These are phyloP conservation scores for Lapara coniferarum DNA, from an alignment of 2,888 invertebrate species.

Conservation along the genomic window DNA sequence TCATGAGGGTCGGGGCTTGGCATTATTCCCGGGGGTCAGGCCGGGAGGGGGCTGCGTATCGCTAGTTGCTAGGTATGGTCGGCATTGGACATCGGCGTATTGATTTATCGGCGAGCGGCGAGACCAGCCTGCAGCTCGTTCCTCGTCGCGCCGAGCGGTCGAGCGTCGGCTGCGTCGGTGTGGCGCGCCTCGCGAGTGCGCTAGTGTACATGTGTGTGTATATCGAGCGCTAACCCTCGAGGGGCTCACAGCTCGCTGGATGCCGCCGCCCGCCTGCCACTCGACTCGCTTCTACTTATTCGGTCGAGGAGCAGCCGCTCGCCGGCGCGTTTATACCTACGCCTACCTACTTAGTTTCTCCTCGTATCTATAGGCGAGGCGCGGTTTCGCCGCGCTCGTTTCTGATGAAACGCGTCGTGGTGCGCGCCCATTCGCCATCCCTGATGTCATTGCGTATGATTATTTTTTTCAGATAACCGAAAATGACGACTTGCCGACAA, in stretches of 20 bases:
- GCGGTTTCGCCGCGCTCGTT: constrained; percentile 71
- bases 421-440: constrained; percentile 69
- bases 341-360: constrained; percentile 82
- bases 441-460: constrained; percentile 74
- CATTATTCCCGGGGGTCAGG: constrained; percentile 78
- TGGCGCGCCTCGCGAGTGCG: constrained; percentile 55
- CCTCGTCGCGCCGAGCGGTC: constrained; percentile 60
- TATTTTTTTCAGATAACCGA: constrained; percentile 84
- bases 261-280: constrained; percentile 67
- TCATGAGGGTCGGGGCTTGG: constrained; percentile 76
- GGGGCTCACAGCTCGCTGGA: constrained; percentile 58
- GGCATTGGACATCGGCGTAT: constrained; percentile 75
- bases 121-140: constrained; percentile 80
- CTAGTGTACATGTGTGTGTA: constrained; percentile 71
- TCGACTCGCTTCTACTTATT: constrained; percentile 82
- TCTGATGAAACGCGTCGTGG: constrained; percentile 74
- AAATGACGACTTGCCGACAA: constrained; percentile 86
- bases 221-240: constrained; percentile 83
- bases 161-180: constrained; percentile 76
- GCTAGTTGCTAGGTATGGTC: constrained; percentile 64
- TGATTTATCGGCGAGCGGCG: constrained; percentile 76
- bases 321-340: constrained; percentile 74
- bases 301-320: constrained; percentile 79
- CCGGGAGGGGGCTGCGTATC: constrained; percentile 73
- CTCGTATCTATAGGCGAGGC: constrained; percentile 70